Base-by-base conservation (phyloP, 2,888 invertebrate species). In the Chrysopilus asiliformis region DNA sequence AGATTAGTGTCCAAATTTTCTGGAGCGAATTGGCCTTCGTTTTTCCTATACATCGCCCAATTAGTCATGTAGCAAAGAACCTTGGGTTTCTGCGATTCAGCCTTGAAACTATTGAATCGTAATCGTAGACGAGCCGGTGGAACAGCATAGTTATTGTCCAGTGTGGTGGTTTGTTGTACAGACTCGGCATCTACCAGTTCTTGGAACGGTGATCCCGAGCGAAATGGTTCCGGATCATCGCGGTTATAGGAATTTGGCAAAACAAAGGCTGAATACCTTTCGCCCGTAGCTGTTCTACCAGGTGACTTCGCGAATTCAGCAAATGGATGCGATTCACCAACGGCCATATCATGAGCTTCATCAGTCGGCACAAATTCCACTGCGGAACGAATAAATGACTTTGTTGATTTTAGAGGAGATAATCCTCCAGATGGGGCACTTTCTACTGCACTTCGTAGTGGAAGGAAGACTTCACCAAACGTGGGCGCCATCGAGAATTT, bases 41-140 rank as follows among this genome's bases (percentile, higher is more conserved):
- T 76, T 47, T 81, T 79, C 38, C 90, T 70, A 53, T 89, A 85
- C 61, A 83, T 78, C 0, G 89, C 77, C 90, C 90, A 91, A 52
- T 82, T 89, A 1, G 89, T 85, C 56, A 86, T 71, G 53, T 89
- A 89, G 57, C 91, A 91, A 1, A 89, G 75, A 0, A 89, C 78
- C 48, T 72, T 67, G 6, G 63, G 53, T 3, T 53, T 41, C 10
- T 27, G 40, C 2, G 22, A 18, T 12, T 32, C 33, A 10, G 17
- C 4, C 7, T 8, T 10, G 7, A 25, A 10, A 6, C 26, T 8
- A n/a, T 32, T 26, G 25, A 31, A 32, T 14, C 37, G 25, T 9
- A 28, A 20, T 6, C 19, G 12, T 15, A 10, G 13, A 1, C 12
- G 14, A 20, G 20, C 12, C 2, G 32, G n/a, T 16, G 27, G 17